phyloP scores from a whole-genome alignment of 1,140 invertebrate species.

The Cataglyphis hispanica region DNA sequence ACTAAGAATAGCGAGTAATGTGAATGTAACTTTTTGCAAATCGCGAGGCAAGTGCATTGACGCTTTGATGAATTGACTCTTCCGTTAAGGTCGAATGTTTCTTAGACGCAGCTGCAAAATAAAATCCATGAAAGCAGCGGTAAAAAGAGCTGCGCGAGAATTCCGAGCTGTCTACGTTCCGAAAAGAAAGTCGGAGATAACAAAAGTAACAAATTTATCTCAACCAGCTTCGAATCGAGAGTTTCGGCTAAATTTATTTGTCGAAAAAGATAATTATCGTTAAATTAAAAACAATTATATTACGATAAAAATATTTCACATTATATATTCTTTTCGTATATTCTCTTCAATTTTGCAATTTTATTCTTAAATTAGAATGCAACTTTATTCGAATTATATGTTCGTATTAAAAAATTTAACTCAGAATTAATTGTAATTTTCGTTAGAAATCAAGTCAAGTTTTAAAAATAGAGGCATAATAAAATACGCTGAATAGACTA shows the following conservation, averaged over 20 bases:
- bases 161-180: slow-evolving; percentile 46
- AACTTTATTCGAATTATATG: background rate
- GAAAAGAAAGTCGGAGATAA: slow-evolving; percentile 41
- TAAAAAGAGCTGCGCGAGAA: slow-evolving; percentile 29
- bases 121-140: slow-evolving; percentile 33
- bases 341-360: background rate
- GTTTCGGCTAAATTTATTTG: background rate
- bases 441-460: background rate
- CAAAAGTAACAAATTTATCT: slow-evolving; percentile 59
- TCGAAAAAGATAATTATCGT: slow-evolving; percentile 16
- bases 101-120: slow-evolving; percentile 40
- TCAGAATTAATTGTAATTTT: background rate
- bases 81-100: slow-evolving; percentile 41
- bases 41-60: slow-evolving; percentile 31
- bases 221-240: background rate
- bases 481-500: background rate
- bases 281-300: background rate
- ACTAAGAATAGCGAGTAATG: slow-evolving; percentile 28
- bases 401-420: background rate
- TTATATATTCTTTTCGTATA: background rate
- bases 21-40: slow-evolving; percentile 43
- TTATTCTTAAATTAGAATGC: background rate
- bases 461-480: background rate
- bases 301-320: background rate
- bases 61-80: slow-evolving; percentile 40